Base-by-base conservation (phyloP, 1,140 invertebrate genomes). In the Drosophila watanabei region DNA sequence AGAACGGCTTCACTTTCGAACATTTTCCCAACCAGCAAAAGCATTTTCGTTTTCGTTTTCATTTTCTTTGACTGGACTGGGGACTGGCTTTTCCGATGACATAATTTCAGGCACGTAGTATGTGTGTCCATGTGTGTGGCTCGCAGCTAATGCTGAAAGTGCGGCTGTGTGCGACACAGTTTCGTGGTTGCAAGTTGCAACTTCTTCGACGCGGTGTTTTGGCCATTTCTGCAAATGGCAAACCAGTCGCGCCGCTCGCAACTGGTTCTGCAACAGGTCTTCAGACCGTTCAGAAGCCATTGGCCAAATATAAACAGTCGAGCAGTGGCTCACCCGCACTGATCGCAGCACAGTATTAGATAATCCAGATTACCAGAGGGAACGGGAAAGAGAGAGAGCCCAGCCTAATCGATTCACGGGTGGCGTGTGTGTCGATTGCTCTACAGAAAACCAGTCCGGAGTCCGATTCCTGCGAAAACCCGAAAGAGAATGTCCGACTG, bases 11-110 rank as follows among this genome's bases (percentile, higher is more conserved):
- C 37, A 84, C 81, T 84, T 85, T 84, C 82, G 59, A 75, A 20
- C 28, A n/a, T 43, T 52, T 66, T 60, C 16, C 35, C 56, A 58
- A 58, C 56, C 37, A 24, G 24, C 24, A 14, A 11, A 30, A 30
- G 24, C 39, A 57, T 59, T 68, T 62, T 72, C 58, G 58, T 46
- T 56, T 49, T 60, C 52, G 16, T 70, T 59, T 86, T 86, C 82
- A 80, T 87, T 85, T 81, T 86, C 80, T 37, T 58, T 35, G 70
- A 41, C 69, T 75, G 57, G 51, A 46, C 75, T 80, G 57, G 61
- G 57, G 51, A 46, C 75, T 80, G 57, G 61, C 61, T 88, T 88
- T 89, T 89, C 85, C 86, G 82, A 89, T 89, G 85, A 89, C 86
- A 89, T 89, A 89, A 89, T 89, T 89, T 79, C 62, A 70, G 49